Conservation (phyloP, 2,797 vertebrate species). For the Sylvilagus floridanus region DNA sequence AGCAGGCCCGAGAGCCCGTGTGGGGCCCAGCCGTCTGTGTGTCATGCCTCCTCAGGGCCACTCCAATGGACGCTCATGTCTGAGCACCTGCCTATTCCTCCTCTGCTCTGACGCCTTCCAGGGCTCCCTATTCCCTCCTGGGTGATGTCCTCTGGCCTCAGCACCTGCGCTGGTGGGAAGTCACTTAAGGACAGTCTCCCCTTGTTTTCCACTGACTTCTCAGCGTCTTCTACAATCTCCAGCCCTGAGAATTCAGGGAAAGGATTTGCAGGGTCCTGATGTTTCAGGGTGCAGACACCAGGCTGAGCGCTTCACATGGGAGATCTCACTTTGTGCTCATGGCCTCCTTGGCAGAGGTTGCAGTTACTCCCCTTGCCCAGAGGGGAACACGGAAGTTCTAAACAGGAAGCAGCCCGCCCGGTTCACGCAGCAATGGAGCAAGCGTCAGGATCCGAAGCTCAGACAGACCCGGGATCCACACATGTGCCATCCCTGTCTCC, state of each 20-base stretch:
- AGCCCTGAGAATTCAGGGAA: neutral
- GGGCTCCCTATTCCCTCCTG: neutral
- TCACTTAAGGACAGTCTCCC: neutral
- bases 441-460: neutral
- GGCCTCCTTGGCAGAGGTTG: neutral
- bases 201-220: neutral
- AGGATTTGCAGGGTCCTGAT: neutral
- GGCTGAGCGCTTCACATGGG: neutral
- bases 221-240: neutral
- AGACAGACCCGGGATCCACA: neutral
- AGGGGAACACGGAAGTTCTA: neutral
- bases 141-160: neutral
- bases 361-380: neutral
- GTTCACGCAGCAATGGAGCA: rapidly evolving
- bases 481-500: rapidly evolving
- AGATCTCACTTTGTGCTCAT: rapidly evolving
- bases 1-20: rapidly evolving
- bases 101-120: neutral
- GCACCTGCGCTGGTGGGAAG: neutral
- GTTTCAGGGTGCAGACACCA: neutral
- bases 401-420: neutral
- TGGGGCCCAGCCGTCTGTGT: neutral
- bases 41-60: too few species aligned
- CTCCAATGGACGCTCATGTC: too few species aligned
- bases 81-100: neutral